Percentiles rank a stretch among this genome's conserved stretches.
These are phyloP conservation scores for Drosophila parvula DNA, from an alignment of 1,140 invertebrate genomes.

Conservation along the genomic window DNA sequence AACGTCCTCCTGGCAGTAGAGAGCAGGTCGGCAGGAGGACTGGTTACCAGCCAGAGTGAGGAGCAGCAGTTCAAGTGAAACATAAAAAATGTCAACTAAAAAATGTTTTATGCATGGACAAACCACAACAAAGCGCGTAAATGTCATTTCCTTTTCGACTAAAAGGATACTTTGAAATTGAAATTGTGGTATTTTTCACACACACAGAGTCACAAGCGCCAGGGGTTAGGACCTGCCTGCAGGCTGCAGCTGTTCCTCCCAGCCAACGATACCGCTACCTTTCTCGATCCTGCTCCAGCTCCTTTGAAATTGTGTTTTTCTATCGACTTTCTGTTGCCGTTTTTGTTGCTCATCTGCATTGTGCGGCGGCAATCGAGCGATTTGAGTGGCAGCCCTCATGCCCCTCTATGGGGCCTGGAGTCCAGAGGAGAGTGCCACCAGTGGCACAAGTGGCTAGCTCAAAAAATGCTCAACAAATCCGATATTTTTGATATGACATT, in stretches of 20 bases:
- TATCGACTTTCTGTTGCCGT: constrained; percentile 11
- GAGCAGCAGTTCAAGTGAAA: constrained; percentile 27
- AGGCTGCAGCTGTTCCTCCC: background rate
- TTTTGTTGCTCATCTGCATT: constrained; percentile 22
- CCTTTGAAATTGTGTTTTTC: constrained; percentile 35
- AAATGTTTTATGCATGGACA: constrained; percentile 80
- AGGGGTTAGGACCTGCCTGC: constrained; percentile 11
- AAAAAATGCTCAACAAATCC: background rate
- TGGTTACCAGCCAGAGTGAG: constrained; percentile 5
- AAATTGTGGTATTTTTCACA: constrained; percentile 75
- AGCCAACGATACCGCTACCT: background rate
- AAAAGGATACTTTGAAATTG: constrained; percentile 83
- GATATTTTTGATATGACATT: no score
- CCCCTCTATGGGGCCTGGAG: background rate
- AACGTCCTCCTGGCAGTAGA: constrained; percentile 18
- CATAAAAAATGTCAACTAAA: constrained; percentile 71
- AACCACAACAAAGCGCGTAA: constrained; percentile 82
- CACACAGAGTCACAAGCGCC: constrained; percentile 20
- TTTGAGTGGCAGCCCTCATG: constrained; percentile 30
- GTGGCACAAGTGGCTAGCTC: constrained; percentile 8
- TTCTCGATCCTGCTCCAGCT: background rate
- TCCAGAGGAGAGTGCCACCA: background rate
- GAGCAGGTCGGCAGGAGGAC: background rate
- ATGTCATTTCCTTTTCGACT: constrained; percentile 80
- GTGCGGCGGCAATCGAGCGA: constrained; percentile 31